Evolutionary conservation across 1,140 invertebrate species (phyloP), one percentile per base, ranked within the genome.

Genomic region (Hesperophylax magnus): DNA sequence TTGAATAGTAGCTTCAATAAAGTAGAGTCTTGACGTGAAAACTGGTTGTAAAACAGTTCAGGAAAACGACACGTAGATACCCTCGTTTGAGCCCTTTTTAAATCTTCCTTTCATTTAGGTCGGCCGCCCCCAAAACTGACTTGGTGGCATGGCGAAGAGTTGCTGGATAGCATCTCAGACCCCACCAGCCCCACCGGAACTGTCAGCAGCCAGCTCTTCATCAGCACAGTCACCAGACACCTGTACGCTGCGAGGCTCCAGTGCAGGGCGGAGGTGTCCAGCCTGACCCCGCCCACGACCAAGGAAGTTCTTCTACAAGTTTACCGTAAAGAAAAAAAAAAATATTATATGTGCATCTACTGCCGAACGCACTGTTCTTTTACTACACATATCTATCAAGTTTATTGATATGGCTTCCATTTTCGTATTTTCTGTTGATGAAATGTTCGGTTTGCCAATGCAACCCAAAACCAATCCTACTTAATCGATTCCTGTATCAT

Each of bases 81-180:
- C n/a, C n/a, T n/a, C n/a, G n/a, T 47, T 14, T 1, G 39, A 47
- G 14, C 39, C 39, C 0, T 1, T 47, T 47, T 47, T 0, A 47
- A 47, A 47, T 47, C 11, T 58, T 56, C 20, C 18, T 3, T 54
- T 15, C 84, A 87, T 88, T 76, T 82, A 94, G 93, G 93, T 82
- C 92, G 92, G 82, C 95, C 95, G 17, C 91, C 91, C 39, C 95
- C 95, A 1, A 90, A 92, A 75, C 92, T 96, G 39, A 95, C 92
- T 9, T 97, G 95, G 95, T 96, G 94, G 94, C 91, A 93, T 81
- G 93, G 94, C 81, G 92, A 92, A 67, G 90, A 91, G 34, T 87
- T 96, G 72, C 85, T 96, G 67, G 94, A 95, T 85, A 91, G 91
- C 76, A 91, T 92, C 47, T 91, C 91, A 82, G 94, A 94, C 86